Evolutionary conservation across 2,113 vertebrate genomes (phyloP).

Genomic region (Dicerorhinus sumatrensis): DNA sequence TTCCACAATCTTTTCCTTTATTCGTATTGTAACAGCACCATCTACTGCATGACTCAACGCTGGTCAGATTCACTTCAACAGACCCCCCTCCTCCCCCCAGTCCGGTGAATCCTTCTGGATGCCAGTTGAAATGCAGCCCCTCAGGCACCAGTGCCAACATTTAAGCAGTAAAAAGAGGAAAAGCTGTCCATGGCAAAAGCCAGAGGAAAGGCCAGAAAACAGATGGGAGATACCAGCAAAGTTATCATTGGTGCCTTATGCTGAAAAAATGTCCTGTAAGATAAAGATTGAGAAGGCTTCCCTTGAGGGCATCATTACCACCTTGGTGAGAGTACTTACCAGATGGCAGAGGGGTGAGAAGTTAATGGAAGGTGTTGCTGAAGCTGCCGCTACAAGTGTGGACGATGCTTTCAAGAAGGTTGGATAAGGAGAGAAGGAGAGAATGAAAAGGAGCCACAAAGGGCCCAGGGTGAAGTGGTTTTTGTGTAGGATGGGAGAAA

Average conservation of each 20-base stretch:
- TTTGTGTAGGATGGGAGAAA: not conserved
- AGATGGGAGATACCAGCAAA: not conserved
- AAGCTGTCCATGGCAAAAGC: not conserved
- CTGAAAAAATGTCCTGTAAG: not conserved
- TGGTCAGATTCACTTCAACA: not conserved
- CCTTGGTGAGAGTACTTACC: not conserved
- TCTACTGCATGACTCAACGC: not conserved
- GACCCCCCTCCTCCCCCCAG: too few species aligned
- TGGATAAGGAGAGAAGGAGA: not conserved
- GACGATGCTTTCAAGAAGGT: not conserved
- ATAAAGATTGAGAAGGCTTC: not conserved
- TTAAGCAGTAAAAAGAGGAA: not conserved
- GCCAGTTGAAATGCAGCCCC: not conserved
- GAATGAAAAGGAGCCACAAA: not conserved
- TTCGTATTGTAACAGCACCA: not conserved
- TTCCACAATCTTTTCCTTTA: not conserved
- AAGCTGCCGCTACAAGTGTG: not conserved
- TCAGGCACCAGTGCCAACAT: not conserved
- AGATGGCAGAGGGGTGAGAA: not conserved
- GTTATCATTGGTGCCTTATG: not conserved
- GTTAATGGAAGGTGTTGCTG: not conserved
- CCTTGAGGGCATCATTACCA: not conserved
- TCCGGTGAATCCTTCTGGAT: not conserved
- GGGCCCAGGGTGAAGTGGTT: not conserved
- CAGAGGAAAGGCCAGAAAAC: not conserved